Percentiles rank a stretch among this genome's conserved stretches.
Conservation (phyloP, 2,113 vertebrate species). For the Corydoras maculifer region DNA sequence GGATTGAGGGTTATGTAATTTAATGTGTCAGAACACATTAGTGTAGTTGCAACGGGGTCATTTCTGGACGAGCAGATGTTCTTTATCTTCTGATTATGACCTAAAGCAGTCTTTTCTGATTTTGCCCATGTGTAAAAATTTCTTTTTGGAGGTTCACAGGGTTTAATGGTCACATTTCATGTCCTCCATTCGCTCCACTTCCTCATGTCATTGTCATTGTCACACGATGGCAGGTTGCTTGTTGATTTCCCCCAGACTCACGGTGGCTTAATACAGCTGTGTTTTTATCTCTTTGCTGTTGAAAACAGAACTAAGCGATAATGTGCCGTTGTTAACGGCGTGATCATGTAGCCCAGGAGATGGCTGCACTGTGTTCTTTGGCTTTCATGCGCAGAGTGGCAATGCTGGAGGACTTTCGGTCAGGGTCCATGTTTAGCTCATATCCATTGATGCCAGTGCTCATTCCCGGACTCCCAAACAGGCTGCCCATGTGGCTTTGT, state of each 20-base stretch:
- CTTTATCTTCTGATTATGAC: no score
- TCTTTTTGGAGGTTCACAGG: conserved; percentile 1
- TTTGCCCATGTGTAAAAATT: no score
- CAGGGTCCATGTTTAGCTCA: conserved; percentile 90
- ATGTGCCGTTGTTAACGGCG: conserved; percentile 19
- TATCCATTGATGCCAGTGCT: conserved; percentile 84
- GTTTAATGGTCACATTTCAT: conserved; percentile 6
- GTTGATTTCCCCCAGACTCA: conserved; percentile 1
- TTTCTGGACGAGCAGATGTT: no score
- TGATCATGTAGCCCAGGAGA: conserved; percentile 97
- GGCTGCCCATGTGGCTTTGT: conserved; percentile 90
- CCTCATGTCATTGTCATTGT: conserved; percentile 22
- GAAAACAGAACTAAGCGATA: conserved; percentile 23
- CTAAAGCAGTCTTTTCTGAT: no score
- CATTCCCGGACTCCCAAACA: conserved; percentile 82
- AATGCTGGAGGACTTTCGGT: conserved; percentile 97
- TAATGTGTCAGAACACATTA: no score
- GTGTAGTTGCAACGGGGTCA: no score
- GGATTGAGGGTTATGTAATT: no score
- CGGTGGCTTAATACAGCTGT: conserved; percentile 7
- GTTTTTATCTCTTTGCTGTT: conserved; percentile 31
- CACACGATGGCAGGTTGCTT: conserved; percentile 19
- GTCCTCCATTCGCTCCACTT: conserved; percentile 23
- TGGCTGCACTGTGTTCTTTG: conserved; percentile 98
- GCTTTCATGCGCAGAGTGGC: conserved; percentile 96